Evolutionary conservation across 2,797 vertebrate genomes (phyloP).

Genomic region (Enteromius thamalakanensis): DNA sequence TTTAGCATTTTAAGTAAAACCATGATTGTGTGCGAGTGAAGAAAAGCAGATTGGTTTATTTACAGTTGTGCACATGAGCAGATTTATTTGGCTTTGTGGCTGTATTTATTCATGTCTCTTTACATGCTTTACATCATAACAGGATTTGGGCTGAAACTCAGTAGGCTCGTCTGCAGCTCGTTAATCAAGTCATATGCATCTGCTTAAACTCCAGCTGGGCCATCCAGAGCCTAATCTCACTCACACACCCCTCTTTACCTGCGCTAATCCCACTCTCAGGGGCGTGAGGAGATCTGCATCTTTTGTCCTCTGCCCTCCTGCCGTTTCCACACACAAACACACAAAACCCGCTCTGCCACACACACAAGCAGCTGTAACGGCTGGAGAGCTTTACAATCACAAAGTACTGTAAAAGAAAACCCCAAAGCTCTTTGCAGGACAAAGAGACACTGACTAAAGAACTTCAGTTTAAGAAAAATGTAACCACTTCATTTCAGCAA

Average conservation of each 20-base stretch:
- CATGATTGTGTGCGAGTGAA: background rate
- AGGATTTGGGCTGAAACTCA: conserved; percentile 22
- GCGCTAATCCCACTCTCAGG: conserved; percentile 44
- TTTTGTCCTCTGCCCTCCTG: conserved; percentile 52
- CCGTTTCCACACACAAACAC: conserved; percentile 46
- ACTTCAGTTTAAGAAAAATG: background rate
- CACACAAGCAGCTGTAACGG: conserved; percentile 35
- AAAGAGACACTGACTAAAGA: conserved; percentile 18
- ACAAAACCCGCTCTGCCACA: conserved; percentile 38
- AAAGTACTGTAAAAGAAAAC: conserved; percentile 37
- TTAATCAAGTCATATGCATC: conserved; percentile 52
- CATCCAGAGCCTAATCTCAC: conserved; percentile 50
- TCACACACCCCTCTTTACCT: conserved; percentile 51
- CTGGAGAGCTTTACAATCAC: conserved; percentile 53
- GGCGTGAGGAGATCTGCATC: conserved; percentile 55
- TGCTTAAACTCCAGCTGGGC: conserved; percentile 49
- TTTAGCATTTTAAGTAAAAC: background rate
- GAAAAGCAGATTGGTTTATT: conserved; percentile 7
- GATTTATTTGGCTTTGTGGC: background rate
- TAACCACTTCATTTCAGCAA: background rate
- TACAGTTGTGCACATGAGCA: background rate
- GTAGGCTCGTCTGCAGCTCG: conserved; percentile 31
- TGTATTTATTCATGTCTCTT: conserved; percentile 13
- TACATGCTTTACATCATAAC: conserved; percentile 45
- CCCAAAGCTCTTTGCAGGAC: conserved; percentile 37